Conservation (phyloP, 2,113 vertebrate genomes). For the cattle (Bos taurus) region DNA sequence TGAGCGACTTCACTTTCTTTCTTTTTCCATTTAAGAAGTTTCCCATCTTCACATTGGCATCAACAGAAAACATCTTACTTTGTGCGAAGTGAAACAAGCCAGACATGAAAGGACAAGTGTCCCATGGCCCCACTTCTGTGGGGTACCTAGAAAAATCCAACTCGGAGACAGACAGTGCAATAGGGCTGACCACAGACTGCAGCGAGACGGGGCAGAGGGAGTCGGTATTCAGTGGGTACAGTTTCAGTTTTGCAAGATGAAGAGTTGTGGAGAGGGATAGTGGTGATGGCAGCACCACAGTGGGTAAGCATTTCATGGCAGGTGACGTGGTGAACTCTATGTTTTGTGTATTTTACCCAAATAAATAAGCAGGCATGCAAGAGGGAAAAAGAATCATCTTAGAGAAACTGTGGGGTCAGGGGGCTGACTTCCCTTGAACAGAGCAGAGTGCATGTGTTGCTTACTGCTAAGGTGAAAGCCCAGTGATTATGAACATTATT, state of each 20-base stretch:
- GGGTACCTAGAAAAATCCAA: background rate
- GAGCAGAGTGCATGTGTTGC: too few species aligned
- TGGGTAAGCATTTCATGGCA: background rate
- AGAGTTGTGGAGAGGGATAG: background rate
- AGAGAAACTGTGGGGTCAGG: background rate
- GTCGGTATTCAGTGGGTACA: background rate
- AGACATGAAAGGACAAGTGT: background rate
- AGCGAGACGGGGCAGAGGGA: accelerated
- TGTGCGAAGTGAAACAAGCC: background rate
- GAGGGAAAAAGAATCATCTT: background rate
- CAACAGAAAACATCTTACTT: background rate
- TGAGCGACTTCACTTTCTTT: background rate
- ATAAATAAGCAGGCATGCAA: background rate
- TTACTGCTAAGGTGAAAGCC: background rate
- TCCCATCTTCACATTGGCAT: background rate
- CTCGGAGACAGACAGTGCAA: background rate
- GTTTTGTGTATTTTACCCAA: background rate
- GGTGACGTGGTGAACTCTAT: background rate
- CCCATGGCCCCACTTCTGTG: background rate
- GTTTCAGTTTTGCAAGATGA: background rate
- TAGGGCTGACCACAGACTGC: too few species aligned
- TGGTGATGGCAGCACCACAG: background rate
- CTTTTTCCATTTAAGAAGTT: background rate
- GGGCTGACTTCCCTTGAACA: background rate
- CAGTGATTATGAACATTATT: background rate